A percentile compares a stretch with the other conserved stretches of the same genome.
Evolutionary conservation across 2,113 vertebrate species (phyloP).

Genomic region (Elgaria multicarinata): DNA sequence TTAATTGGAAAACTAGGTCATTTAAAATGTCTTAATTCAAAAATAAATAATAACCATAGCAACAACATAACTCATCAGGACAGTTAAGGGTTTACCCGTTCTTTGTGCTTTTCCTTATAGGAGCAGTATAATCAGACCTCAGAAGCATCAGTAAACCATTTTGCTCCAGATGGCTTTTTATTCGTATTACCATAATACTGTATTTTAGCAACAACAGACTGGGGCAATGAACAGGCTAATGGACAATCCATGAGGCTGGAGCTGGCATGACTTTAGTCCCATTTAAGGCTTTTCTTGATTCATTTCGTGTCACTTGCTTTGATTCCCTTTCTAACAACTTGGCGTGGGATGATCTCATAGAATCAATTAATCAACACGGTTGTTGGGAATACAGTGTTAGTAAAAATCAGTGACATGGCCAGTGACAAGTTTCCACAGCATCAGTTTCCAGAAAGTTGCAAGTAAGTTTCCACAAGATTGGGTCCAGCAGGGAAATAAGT

Average conservation of each 20-base stretch:
- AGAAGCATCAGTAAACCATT: neutral
- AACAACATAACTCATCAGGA: slow-evolving; percentile 37
- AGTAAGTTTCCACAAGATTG: slow-evolving; percentile 6
- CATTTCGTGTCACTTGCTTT: slow-evolving; percentile 24
- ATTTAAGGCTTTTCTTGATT: slow-evolving; percentile 6
- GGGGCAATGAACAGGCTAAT: neutral
- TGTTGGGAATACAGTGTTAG: slow-evolving; percentile 3
- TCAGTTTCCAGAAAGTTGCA: neutral
- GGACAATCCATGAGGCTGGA: neutral
- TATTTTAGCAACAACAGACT: neutral
- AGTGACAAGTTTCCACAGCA: slow-evolving; percentile 1
- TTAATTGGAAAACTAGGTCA: slow-evolving; percentile 48
- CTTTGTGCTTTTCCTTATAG: slow-evolving; percentile 11
- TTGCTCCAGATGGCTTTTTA: neutral
- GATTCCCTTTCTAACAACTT: slow-evolving; percentile 16
- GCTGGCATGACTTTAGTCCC: slow-evolving; percentile 6
- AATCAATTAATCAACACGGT: slow-evolving; percentile 28
- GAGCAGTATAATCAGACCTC: neutral
- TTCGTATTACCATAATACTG: neutral
- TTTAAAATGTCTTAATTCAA: slow-evolving; percentile 40
- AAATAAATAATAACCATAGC: slow-evolving; percentile 35
- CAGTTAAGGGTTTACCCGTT: neutral
- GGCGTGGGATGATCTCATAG: slow-evolving; percentile 3
- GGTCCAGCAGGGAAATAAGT: neutral
- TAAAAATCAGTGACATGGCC: neutral